Evolutionary conservation across 2,797 vertebrate species (phyloP), one percentile per base, ranked within the genome.

Genomic region (Premnoplex brunnescens): DNA sequence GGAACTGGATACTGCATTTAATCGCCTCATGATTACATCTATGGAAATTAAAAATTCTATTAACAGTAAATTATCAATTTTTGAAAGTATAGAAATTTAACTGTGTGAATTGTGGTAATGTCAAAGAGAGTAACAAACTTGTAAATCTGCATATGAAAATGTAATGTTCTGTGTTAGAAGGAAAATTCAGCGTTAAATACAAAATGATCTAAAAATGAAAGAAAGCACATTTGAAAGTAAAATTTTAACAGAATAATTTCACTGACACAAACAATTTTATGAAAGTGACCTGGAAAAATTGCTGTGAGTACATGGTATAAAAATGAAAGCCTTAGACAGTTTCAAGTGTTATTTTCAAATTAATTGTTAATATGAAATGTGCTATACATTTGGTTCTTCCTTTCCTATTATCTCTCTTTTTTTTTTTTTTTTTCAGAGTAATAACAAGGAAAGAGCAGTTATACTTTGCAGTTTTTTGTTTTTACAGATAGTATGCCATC

Each of bases 171-270:
- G 7, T 71, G 14, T 55, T 56, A 85, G 75, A 88, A 78, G 20
- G 83, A 81, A 48, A 92, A 81, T 69, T 89, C 26, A 9, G 69
- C 54, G 34, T 34, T 81, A 91, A 92, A 88, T 78, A n/a, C 19
- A 43, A 80, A 81, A 52, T 80, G 2, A 62, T 86, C 27, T 81
- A 89, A 67, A 91, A 48, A 26, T 54, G 95, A 74, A 36, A 63
- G 28, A 43, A 63, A 67, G 62, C 19, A 72, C 21, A 82, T 90
- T 94, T 88, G 36, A 27, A 94, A 91, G 58, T 62, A 59, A 75
- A 91, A 87, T 90, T 91, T 91, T 62, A 86, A 19, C 18, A 83
- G 30, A 85, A 68, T 83, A 56, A 81, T 94, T 94, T 64, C 24
- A 60, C 14, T 80, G 64, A 46, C 46, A 79, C n/a, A 34, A 20